Base-by-base conservation (phyloP, 2,797 vertebrate genomes). In the Heteromormyrus szaboi region DNA sequence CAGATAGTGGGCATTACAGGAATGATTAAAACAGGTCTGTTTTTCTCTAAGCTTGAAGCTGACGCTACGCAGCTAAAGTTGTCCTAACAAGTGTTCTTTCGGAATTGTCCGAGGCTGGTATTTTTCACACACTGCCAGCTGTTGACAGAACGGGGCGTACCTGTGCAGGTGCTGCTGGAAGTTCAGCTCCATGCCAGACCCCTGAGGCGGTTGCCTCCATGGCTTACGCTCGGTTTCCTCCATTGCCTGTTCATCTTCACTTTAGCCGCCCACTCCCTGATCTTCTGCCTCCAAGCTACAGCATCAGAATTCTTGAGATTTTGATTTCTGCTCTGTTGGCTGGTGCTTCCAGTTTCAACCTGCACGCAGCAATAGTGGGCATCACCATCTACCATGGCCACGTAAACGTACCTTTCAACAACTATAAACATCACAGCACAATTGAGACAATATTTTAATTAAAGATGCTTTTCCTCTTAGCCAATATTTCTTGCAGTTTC, bases 161-260 rank as follows among this genome's bases (percentile, higher is more conserved):
- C 92, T 93, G 87, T 83, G 62, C 53, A 94, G 90, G 51, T 91
- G 83, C 3, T 87, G 88, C 62, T 88, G 88, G 90, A 91, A 90
- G 87, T 90, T 85, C 12, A 81, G 54, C 62, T 91, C 90, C 72
- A 2, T 2, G 56, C 29, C 48, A 22, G 5, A 14, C 14, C 41
- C 87, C 56, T 17, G 59, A 50, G 56, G 56, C 9, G 3, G 3
- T 1, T 33, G 59, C 5, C 11, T 50, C 4, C 12, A n/a, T n/a
- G 46, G 11, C 65, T 29, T 8, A 22, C n/a, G 68, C 68, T 65
- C 65, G 1, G 62, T 3, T 17, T 7, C 65, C 46, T 12, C 72
- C 29, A 17, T 53, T 81, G 88, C 17, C 6, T 19, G 33, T 29
- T 19, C 44, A 33, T 76, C 14, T 25, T 54, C 29, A 19, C 25